Base-by-base conservation (phyloP, 2,113 vertebrate species). In the Candoia aspera region DNA sequence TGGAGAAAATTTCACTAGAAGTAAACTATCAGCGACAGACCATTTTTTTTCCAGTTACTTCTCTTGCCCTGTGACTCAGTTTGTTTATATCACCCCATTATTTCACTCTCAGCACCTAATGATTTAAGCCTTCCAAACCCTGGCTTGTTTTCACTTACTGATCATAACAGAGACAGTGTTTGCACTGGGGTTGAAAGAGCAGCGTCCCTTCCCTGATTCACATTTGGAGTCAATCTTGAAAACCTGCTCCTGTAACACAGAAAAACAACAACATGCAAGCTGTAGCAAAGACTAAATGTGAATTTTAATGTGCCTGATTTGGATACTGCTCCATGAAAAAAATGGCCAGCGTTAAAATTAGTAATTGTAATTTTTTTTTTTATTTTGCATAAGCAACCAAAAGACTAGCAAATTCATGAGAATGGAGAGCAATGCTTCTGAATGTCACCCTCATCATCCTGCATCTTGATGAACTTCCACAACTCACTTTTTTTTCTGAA, bases 81-180 rank as follows among this genome's bases (percentile, higher is more conserved):
- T 89, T 13, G 0, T 90, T 86, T 90, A 5, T 49, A 53, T 10
- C 60, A 92, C 4, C 83, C 33, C 2, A 0, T 33, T 60, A 86
- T 37, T 55, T 88, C 83, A 60, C 33, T 88, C 73, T 15, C 24
- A 0, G 0, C n/a, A 6, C 1, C 21, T 0, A 46, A 0, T 0
- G 9, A 11, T 86, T 95, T 59, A 93, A 86, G 86, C 37, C 24
- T 37, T n/a, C 90, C 91, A 4, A 26, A 92, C 5, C 55, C 9
- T 9, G 12, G 37, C 8, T 58, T 23, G 19, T 64, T 92, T 95
- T 92, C 94, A 99, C 99, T 98, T 98, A 99, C 99, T 99, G 96
- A 99, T 99, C 99, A 99, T 99, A 94, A 99, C 98, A 83, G 99
- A 99, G 68, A 99, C 99, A 0, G 99, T 99, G 91, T 99, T 99